Conservation (phyloP, 2,797 vertebrate species). For the Falco rusticolus region DNA sequence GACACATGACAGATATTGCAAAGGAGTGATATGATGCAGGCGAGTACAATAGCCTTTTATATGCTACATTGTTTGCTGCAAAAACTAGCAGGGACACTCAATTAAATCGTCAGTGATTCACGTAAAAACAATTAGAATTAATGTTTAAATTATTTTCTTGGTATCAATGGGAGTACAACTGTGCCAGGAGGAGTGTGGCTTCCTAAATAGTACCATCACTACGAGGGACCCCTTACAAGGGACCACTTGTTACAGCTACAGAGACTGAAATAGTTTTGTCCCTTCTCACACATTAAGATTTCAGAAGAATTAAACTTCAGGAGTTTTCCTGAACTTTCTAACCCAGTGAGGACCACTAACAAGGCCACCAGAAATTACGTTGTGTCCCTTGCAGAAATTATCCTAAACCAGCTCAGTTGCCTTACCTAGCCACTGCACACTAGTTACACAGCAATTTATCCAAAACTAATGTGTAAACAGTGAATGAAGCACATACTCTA, state of each 20-base stretch:
- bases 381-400: not conserved
- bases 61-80: not conserved
- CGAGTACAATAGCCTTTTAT: not conserved
- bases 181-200: conserved; percentile 1
- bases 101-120: not conserved
- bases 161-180: not conserved
- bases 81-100: not conserved
- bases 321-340: not conserved
- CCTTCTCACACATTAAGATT: not conserved
- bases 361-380: not conserved
- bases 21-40: not conserved
- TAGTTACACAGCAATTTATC: not conserved
- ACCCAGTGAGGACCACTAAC: not conserved
- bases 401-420: not conserved
- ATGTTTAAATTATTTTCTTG: not conserved
- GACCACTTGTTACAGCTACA: not conserved
- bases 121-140: not conserved
- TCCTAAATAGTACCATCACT: not conserved
- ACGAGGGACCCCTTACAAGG: not conserved
- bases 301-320: not conserved
- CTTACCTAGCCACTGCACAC: not conserved
- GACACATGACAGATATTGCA: fast-evolving
- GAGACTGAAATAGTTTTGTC: conserved; percentile 5
- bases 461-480: not conserved
- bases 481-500: not conserved